These are phyloP conservation scores for Acromyrmex heyeri DNA, from an alignment of 1,140 invertebrate species.

Conservation along the genomic window DNA sequence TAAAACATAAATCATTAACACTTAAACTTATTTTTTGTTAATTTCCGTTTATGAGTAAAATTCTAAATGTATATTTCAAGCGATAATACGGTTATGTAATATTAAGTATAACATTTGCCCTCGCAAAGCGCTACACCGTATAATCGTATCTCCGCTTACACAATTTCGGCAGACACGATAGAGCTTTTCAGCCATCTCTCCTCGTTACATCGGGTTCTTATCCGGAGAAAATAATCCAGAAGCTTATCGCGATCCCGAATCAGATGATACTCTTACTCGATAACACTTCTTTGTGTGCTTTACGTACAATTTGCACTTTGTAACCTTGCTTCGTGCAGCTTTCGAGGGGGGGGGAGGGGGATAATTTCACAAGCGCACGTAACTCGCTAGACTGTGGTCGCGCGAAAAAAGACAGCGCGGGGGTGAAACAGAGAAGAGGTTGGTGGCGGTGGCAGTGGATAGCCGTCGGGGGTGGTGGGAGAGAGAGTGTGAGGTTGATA, in stretches of 20 bases:
- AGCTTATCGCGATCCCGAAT: conserved; percentile 15
- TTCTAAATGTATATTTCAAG: not conserved
- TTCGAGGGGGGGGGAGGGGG: not conserved
- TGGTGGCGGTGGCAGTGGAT: not conserved
- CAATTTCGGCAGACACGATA: conserved; percentile 13
- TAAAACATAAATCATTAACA: not conserved
- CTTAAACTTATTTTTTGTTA: not conserved
- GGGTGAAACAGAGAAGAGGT: not conserved
- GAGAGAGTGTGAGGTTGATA: conserved; percentile 45
- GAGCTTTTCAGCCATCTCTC: not conserved
- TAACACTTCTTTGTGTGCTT: not conserved
- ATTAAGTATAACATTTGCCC: not conserved
- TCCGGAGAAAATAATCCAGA: conserved; percentile 7
- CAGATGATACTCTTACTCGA: not conserved
- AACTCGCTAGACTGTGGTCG: conserved; percentile 8
- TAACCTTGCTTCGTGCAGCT: conserved; percentile 13
- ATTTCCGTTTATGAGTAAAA: not conserved
- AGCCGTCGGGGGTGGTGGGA: conserved; percentile 1
- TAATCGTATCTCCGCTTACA: conserved; percentile 4
- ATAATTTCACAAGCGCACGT: not conserved
- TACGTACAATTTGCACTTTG: not conserved
- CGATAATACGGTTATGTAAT: not conserved
- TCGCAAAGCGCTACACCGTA: conserved; percentile 4
- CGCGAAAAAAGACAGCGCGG: conserved; percentile 35
- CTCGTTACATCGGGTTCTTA: conserved; percentile 14